Conservation (phyloP, 2,113 vertebrate species). For the Benitochromis conjunctus region DNA sequence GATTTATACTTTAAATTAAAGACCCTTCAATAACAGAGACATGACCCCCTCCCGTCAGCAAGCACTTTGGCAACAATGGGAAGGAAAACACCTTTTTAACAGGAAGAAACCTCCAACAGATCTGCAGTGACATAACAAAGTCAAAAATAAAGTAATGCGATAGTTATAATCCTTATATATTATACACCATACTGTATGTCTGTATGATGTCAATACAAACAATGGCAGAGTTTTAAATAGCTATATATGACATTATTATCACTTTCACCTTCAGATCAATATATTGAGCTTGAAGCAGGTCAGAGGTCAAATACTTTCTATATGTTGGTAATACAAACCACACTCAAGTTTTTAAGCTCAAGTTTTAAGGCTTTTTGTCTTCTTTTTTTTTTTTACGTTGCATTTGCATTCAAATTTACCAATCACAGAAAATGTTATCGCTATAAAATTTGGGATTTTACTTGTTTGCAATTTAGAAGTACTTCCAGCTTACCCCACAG, state of each 20-base stretch:
- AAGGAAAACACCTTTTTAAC: background rate
- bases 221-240: background rate
- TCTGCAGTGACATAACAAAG: background rate
- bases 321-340: background rate
- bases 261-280: background rate
- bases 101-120: background rate
- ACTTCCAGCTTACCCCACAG: background rate
- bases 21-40: background rate
- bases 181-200: background rate
- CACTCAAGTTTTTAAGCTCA: background rate
- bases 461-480: background rate
- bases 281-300: background rate
- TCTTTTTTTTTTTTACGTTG: background rate
- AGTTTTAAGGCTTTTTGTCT: background rate
- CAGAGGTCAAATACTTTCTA: background rate
- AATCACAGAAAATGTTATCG: background rate
- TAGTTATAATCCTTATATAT: background rate
- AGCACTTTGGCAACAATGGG: background rate
- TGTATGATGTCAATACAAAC: background rate
- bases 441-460: background rate
- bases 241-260: background rate
- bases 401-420: background rate
- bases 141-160: background rate
- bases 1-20: background rate
- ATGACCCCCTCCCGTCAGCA: background rate